Evolutionary conservation across 2,888 invertebrate genomes (phyloP).

Genomic region (Parasteatoda lunata): DNA sequence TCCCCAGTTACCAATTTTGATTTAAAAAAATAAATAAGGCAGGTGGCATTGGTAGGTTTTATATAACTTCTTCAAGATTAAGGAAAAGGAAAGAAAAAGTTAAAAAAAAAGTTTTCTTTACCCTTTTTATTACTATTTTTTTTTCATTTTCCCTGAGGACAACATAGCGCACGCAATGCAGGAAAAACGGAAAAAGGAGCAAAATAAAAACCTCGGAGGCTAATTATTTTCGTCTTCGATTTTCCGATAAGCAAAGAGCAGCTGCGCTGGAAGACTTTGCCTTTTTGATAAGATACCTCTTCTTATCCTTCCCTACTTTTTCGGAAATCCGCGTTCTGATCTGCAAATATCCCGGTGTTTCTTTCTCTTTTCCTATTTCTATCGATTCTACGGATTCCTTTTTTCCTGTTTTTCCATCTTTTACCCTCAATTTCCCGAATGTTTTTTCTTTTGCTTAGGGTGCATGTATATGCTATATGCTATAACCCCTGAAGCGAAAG

Average conservation of each 20-base stretch:
- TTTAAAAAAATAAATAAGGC: no score
- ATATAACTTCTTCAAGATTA: no score
- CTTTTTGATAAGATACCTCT: slow-evolving; percentile 52
- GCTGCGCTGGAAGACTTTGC: slow-evolving; percentile 54
- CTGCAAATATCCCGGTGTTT: slow-evolving; percentile 48
- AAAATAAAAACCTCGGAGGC: slow-evolving; percentile 40
- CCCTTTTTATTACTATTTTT: not conserved
- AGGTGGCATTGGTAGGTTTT: no score
- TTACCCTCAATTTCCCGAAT: slow-evolving; percentile 24
- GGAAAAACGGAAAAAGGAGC: slow-evolving; percentile 18
- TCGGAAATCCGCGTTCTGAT: slow-evolving; percentile 16
- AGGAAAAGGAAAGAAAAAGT: no score
- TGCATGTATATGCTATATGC: slow-evolving; percentile 2
- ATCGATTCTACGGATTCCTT: slow-evolving; percentile 1
- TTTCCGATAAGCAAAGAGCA: slow-evolving; percentile 65
- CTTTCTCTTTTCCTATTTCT: not conserved
- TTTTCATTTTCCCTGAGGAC: not conserved
- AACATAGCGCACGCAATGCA: not conserved
- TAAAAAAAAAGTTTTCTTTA: not conserved
- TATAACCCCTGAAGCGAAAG: not conserved
- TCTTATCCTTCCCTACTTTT: not conserved
- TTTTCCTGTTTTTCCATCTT: slow-evolving; percentile 32
- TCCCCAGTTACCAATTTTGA: no score
- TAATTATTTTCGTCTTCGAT: slow-evolving; percentile 64
- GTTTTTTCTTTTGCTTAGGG: slow-evolving; percentile 14